A percentile compares a stretch with the other conserved stretches of the same genome.
phyloP scores from a whole-genome alignment of 2,113 vertebrate genomes.

The Pelecanoides urinatrix region DNA sequence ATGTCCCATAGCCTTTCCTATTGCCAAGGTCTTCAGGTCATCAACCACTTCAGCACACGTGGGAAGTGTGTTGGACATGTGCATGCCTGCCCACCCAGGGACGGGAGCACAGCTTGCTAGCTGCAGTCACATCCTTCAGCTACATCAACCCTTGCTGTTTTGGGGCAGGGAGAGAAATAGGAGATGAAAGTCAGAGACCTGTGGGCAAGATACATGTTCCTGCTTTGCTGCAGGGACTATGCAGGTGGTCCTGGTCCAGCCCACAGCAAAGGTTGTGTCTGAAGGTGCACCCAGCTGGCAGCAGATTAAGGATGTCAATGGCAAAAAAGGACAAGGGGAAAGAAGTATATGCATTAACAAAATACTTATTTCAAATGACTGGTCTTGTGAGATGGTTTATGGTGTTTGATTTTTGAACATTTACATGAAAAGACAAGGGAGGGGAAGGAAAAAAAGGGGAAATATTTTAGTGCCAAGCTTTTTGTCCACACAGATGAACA shows the following conservation, averaged over 20 bases:
- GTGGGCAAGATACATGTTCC: background rate
- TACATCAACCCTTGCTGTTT: background rate
- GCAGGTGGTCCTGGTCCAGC: background rate
- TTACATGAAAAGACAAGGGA: background rate
- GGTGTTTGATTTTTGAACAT: background rate
- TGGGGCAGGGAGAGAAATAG: background rate
- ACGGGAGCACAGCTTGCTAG: background rate
- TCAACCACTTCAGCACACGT: fast-evolving
- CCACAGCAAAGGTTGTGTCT: background rate
- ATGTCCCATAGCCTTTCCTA: background rate
- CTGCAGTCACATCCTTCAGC: background rate
- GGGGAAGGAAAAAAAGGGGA: background rate
- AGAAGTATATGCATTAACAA: background rate
- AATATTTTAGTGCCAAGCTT: background rate
- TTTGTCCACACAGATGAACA: background rate
- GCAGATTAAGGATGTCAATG: background rate
- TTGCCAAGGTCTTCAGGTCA: background rate
- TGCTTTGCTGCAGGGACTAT: background rate
- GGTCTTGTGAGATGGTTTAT: background rate
- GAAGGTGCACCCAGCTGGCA: background rate
- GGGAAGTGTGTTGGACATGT: fast-evolving
- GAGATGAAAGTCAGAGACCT: background rate
- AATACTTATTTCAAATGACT: background rate
- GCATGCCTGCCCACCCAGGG: fast-evolving
- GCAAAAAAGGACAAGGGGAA: background rate